Conservation (phyloP, 2,797 vertebrate species). For the Naso thynnoides region DNA sequence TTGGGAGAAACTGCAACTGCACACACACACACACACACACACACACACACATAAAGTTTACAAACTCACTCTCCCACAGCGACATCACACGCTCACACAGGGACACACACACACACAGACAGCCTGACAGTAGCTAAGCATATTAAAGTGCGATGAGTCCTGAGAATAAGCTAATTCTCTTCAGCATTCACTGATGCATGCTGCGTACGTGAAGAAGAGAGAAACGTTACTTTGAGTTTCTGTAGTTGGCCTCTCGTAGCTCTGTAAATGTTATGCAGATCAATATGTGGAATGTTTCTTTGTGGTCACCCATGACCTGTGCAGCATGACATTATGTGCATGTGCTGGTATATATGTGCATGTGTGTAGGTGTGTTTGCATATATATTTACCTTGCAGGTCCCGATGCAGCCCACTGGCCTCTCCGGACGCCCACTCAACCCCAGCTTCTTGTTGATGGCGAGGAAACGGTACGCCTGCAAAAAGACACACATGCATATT, state of each 20-base stretch:
- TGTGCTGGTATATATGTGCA: constrained; percentile 1
- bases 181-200: constrained; percentile 26
- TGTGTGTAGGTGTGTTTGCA: constrained; percentile 22
- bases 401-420: constrained; percentile 96
- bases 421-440: constrained; percentile 94
- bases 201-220: constrained; percentile 4
- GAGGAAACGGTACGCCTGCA: constrained; percentile 95
- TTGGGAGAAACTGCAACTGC: constrained; percentile 42
- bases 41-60: background rate
- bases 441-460: constrained; percentile 95
- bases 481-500: constrained; percentile 22
- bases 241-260: background rate
- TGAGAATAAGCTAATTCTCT: constrained; percentile 31
- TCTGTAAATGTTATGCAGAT: constrained; percentile 41
- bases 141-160: constrained; percentile 36
- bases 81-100: background rate
- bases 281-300: constrained; percentile 34
- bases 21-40: constrained; percentile 9
- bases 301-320: constrained; percentile 36
- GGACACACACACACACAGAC: background rate
- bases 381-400: constrained; percentile 91
- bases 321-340: constrained; percentile 14
- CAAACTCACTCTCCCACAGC: background rate
- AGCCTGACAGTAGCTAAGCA: constrained; percentile 41
- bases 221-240: constrained; percentile 5